Conservation (phyloP, 2,797 vertebrate genomes). For the Apodemus agrarius region DNA sequence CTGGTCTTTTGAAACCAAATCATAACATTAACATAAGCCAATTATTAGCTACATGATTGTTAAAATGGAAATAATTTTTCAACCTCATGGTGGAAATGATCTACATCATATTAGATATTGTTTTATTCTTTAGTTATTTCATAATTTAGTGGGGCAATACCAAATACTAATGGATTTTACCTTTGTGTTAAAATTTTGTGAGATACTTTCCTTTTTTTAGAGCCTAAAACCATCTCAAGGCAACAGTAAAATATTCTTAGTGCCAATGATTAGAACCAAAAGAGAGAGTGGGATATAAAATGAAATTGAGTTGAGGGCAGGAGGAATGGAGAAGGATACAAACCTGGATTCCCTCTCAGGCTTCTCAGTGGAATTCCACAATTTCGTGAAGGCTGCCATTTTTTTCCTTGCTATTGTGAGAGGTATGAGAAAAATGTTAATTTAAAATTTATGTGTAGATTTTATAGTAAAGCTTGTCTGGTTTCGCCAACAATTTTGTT, state of each 20-base stretch:
- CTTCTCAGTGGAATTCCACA: background rate
- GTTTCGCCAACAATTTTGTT: background rate
- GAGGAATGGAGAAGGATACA: background rate
- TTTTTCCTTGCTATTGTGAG: background rate
- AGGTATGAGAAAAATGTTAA: background rate
- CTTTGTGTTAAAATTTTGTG: background rate
- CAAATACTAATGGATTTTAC: conserved; percentile 27
- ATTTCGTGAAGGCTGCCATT: background rate
- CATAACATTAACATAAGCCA: background rate
- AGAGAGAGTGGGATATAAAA: background rate
- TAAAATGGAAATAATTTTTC: conserved; percentile 23
- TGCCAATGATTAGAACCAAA: conserved; percentile 25
- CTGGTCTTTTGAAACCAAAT: conserved; percentile 38
- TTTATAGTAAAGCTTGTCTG: background rate
- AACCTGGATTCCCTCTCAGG: background rate
- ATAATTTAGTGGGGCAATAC: background rate
- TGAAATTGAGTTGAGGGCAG: background rate
- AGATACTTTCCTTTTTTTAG: background rate
- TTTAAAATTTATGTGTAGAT: background rate
- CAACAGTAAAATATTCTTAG: background rate
- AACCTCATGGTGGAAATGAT: background rate
- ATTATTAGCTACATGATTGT: background rate
- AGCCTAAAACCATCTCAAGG: background rate
- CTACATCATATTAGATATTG: background rate
- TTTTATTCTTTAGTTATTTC: conserved; percentile 8